Base-by-base conservation (phyloP, 92 coral and sea anemone species). In the Virgularia gustaviana region DNA sequence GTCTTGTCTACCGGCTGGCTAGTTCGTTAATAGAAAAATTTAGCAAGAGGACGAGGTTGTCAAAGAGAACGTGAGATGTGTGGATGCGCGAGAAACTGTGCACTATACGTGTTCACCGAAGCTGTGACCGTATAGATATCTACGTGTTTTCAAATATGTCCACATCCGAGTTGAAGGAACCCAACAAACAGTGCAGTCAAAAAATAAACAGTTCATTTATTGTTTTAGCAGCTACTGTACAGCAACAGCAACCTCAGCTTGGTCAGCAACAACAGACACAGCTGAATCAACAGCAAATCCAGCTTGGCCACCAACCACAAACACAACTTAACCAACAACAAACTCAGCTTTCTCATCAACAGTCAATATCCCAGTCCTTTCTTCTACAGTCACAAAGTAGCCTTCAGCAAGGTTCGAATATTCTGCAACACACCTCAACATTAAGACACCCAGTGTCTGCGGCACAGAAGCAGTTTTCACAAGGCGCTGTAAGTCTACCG, bases 211-310 rank as follows among this genome's bases (percentile, higher is more conserved):
- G 59, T 70, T 12, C 47, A 30, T 51, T 47, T 47, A 25, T 47
- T 15, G 15, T 47, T 4, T 15, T 47, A 47, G 55, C 20, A 15
- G 20, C 55, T 25, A 44, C 29, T 18, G 45, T 47, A 23, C 79
- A 70, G 38, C 79, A 75, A 39, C 65, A 59, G 11, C 61, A 78
- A 76, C 82, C 78, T 31, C 76, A 49, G 33, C 71, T 47, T 38
- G 66, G 49, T 37, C 79, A 55, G 25, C 66, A 56, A 12, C 79
- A 71, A 22, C 70, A 71, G 39, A 80, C 24, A 7, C 65, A 54
- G 36, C 71, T 78, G 42, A 64, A 47, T 20, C 76, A 45, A 35
- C 90, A 57, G 60, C 86, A 47, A 52, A 81, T 43, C 67, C 76
- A 49, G 33, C 71, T 47, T 38, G 66, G 49, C 35, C 79, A 55